Percentiles rank a stretch among this genome's conserved stretches.
Conservation (phyloP, 2,797 vertebrate species). For the Jordanella pulchra region DNA sequence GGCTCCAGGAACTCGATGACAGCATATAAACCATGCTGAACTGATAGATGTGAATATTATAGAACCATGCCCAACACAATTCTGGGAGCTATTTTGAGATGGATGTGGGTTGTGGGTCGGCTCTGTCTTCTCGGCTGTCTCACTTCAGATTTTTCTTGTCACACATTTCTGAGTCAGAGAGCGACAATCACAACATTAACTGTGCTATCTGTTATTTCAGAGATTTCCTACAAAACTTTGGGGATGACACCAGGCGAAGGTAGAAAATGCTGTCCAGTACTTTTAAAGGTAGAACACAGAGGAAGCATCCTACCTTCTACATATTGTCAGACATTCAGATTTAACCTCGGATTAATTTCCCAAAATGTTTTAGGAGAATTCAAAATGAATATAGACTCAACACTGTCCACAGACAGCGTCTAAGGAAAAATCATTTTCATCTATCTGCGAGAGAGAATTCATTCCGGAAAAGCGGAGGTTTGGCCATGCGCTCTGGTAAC, state of each 20-base stretch:
- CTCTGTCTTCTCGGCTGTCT: conserved; percentile 3
- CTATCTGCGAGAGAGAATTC: conserved; percentile 42
- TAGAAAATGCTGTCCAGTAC: background rate
- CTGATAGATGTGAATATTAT: conserved; percentile 6
- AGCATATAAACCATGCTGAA: conserved; percentile 1
- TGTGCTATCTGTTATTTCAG: background rate
- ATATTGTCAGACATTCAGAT: background rate
- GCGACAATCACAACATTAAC: background rate
- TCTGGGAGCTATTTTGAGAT: background rate
- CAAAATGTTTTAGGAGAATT: background rate
- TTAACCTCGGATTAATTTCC: conserved; percentile 1
- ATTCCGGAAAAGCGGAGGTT: conserved; percentile 37
- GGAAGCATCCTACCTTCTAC: background rate
- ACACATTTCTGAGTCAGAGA: conserved; percentile 6
- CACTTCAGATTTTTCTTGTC: conserved; percentile 5
- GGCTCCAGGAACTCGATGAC: background rate
- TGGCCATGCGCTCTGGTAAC: conserved; percentile 45
- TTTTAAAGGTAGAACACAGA: too few relatives aligned
- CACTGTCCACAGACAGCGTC: background rate
- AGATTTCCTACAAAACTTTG: background rate
- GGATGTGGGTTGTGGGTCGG: background rate
- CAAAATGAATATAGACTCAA: background rate
- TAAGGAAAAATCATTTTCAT: conserved; percentile 7
- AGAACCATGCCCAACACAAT: conserved; percentile 2
- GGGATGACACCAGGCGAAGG: background rate